Conservation (phyloP, 2,888 invertebrate genomes). For the Embidobia sp. region DNA sequence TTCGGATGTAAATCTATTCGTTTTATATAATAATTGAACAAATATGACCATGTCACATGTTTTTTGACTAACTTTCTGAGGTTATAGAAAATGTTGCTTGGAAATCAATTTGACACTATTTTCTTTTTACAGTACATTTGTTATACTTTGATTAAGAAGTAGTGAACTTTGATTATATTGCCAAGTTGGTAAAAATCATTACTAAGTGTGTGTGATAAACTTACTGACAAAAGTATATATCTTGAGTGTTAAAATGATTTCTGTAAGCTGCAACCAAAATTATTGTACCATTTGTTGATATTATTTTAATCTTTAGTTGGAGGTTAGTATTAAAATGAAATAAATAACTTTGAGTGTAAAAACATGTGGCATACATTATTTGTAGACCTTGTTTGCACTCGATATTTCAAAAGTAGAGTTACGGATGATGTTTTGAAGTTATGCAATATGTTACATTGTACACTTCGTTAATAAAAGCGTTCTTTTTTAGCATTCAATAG, state of each 20-base stretch:
- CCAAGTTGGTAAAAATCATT: too few relatives aligned
- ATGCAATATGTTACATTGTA: conserved; percentile 60
- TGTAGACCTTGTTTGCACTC: conserved; percentile 51
- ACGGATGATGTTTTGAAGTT: conserved; percentile 54
- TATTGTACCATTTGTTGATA: not conserved
- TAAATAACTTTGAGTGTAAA: too few relatives aligned
- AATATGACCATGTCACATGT: conserved; percentile 22
- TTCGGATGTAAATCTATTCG: conserved; percentile 60
- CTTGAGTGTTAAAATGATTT: too few relatives aligned
- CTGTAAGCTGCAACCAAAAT: not conserved
- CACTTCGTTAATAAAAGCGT: conserved; percentile 64
- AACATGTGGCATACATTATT: conserved; percentile 36
- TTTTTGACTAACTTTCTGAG: too few relatives aligned
- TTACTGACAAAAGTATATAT: too few relatives aligned
- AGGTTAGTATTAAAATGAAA: too few relatives aligned
- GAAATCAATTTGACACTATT: not conserved
- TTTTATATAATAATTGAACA: conserved; percentile 44
- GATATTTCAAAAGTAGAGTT: conserved; percentile 54
- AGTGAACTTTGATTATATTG: too few relatives aligned
- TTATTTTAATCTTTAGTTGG: too few relatives aligned
- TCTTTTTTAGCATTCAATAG: conserved; percentile 60
- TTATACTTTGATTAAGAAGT: too few relatives aligned
- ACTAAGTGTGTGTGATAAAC: too few relatives aligned
- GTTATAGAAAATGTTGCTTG: too few relatives aligned
- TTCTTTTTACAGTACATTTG: not conserved